Percentiles rank a stretch among this genome's conserved stretches.
Conservation (phyloP, 1,140 invertebrate genomes). For the Atta texana region DNA sequence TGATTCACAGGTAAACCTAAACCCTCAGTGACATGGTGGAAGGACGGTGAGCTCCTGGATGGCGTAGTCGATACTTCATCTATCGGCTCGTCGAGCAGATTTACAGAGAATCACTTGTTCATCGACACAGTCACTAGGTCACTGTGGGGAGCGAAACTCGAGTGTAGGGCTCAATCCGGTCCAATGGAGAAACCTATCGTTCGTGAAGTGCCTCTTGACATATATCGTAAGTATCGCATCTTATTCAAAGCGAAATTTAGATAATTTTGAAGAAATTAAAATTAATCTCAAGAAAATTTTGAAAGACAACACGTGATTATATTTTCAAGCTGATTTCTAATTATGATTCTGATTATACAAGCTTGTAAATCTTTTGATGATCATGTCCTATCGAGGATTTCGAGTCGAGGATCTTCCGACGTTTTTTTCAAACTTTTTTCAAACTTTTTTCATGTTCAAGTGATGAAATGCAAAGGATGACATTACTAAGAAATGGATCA, state of each 20-base stretch:
- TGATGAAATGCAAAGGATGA: slow-evolving; percentile 36
- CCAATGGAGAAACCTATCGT: slow-evolving; percentile 86
- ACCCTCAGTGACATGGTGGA: slow-evolving; percentile 93
- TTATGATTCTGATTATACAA: background rate
- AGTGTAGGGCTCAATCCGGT: slow-evolving; percentile 90
- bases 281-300: slow-evolving; percentile 1
- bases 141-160: slow-evolving; percentile 88
- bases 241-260: background rate
- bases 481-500: slow-evolving; percentile 34
- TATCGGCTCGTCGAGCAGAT: slow-evolving; percentile 85
- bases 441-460: slow-evolving; percentile 1
- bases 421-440: background rate
- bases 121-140: slow-evolving; percentile 88
- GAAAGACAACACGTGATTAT: background rate
- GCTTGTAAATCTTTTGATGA: slow-evolving; percentile 36
- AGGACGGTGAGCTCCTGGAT: slow-evolving; percentile 90
- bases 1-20: slow-evolving; percentile 88
- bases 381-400: slow-evolving; percentile 8
- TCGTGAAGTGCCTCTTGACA: slow-evolving; percentile 88
- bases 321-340: background rate
- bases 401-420: background rate
- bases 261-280: background rate
- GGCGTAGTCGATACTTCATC: slow-evolving; percentile 88
- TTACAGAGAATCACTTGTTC: slow-evolving; percentile 90
- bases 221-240: slow-evolving; percentile 88